phyloP scores from a whole-genome alignment of 2,113 vertebrate species.

The Ranitomeya imitator region DNA sequence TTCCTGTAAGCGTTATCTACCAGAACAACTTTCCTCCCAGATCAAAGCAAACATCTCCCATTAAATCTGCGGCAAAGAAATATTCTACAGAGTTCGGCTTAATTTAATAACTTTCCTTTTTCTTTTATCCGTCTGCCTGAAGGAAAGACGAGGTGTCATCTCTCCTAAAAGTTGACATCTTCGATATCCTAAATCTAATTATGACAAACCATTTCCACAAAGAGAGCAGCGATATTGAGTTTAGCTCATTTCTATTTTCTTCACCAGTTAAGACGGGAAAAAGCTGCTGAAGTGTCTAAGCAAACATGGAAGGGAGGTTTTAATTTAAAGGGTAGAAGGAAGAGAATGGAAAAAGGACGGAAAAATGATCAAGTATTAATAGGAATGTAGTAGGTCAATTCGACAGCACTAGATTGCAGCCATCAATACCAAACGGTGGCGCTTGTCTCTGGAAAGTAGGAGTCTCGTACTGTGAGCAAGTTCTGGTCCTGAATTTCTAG shows the following conservation, averaged over 20 bases:
- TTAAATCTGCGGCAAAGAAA: constrained; percentile 37
- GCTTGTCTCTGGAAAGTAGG: no score
- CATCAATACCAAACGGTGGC: no score
- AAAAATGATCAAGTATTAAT: not conserved
- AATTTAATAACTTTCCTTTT: constrained; percentile 51
- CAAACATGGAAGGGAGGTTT: not conserved
- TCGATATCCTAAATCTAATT: constrained; percentile 30
- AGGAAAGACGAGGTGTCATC: constrained; percentile 40
- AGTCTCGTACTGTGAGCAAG: no score
- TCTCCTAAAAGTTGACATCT: constrained; percentile 49
- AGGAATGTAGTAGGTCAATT: not conserved
- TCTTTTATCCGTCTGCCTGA: constrained; percentile 23
- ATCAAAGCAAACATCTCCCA: constrained; percentile 53
- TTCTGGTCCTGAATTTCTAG: no score
- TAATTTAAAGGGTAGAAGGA: not conserved
- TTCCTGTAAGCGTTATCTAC: constrained; percentile 30
- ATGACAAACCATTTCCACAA: constrained; percentile 39
- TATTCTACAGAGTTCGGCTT: constrained; percentile 21
- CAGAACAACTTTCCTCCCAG: constrained; percentile 11
- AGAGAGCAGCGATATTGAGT: constrained; percentile 2
- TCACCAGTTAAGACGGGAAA: not conserved
- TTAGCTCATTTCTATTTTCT: constrained; percentile 8
- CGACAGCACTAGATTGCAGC: no score
- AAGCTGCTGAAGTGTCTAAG: not conserved
- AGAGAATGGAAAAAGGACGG: no score